Base-by-base conservation (phyloP, 2,797 vertebrate species). In the Loriculus beryllinus region DNA sequence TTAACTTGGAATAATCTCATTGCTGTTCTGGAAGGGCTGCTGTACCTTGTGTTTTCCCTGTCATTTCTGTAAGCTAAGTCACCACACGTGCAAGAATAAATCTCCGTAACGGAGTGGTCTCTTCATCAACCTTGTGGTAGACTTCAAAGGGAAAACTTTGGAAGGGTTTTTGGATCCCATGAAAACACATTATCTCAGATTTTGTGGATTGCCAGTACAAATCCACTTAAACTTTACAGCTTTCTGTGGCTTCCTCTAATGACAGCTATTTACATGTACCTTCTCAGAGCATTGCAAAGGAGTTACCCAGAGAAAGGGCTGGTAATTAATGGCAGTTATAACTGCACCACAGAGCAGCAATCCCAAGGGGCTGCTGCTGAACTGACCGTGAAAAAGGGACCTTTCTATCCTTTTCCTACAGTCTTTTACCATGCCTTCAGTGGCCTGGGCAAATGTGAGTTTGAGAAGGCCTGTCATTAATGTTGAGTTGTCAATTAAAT, bases 281-380 rank as follows among this genome's bases (percentile, higher is more conserved):
- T 60, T 19, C 35, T 75, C 12, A 17, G 33, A 42, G 52, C 47
- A 6, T 14, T 15, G 7, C 14, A 8, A 48, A n/a, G 35, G 45
- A 47, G 22, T 35, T 57, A 33, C 35, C 23, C 82, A 35, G 57
- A 88, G 79, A 87, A 65, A 56, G 54, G 17, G 21, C 69, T 88
- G 8, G 1, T 42, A 92, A 76, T 84, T 74, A 77, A 37, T 48
- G 80, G 84, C 71, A 71, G 49, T 89, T 45, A 5, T 28, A 68
- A 48, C 64, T 85, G 82, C 69, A 49, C 49, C 59, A 39, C 72
- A 63, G 86, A 13, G 39, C 67, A 64, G 51, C 20, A 23, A 29
- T n/a, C n/a, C 28, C 63, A 33, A 45, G 85, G 70, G 67, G 75
- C 90, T 95, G 93, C 82, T 88, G 89, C 91, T 84, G 79, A 52